Base-by-base conservation (phyloP, 2,113 vertebrate genomes). In the Riparia riparia region DNA sequence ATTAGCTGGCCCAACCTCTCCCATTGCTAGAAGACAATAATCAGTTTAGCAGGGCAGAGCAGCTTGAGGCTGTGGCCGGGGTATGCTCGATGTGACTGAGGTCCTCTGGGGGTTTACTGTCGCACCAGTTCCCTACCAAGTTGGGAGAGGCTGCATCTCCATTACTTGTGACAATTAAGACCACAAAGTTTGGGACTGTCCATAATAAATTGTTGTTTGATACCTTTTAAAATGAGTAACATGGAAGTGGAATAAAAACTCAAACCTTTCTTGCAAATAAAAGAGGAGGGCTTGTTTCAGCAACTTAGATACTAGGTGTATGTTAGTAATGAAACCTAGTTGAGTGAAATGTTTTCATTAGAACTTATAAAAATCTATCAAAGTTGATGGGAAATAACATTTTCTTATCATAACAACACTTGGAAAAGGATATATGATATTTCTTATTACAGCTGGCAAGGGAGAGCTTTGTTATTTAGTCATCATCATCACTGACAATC, bases 31-130 rank as follows among this genome's bases (percentile, higher is more conserved):
- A 70, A 74, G 47, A 57, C 7, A 50, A 29, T 9, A 66, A 70
- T 1, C 29, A 71, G 1, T 16, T 78, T 39, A 9, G 39, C 2
- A 84, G 39, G 24, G 39, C 28, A 89, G 31, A 70, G 19, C 20
- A 84, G 20, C 26, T 63, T 0, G 0, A 78, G 39, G 42, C 18
- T 89, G 69, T 26, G 65, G 50, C 57, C 24, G 25, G 51, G 6
- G 5, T 53, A 13, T n/a, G 17, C 6, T 49, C 0, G 0, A 34
- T 18, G 16, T 53, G 37, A 32, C 21, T 28, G 42, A 54, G 19
- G 9, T 82, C 22, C 7, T 66, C 41, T 45, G 16, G 26, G 8
- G 6, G 1, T 19, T 53, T 66, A 20, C 19, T 74, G 15, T 29
- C 54, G 49, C 5, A 57, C 5, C 15, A 44, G 21, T 21, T 83